A percentile compares a stretch with the other conserved stretches of the same genome.
Conservation (phyloP, 2,113 vertebrate species). For the Dolichallabes microphthalmus region DNA sequence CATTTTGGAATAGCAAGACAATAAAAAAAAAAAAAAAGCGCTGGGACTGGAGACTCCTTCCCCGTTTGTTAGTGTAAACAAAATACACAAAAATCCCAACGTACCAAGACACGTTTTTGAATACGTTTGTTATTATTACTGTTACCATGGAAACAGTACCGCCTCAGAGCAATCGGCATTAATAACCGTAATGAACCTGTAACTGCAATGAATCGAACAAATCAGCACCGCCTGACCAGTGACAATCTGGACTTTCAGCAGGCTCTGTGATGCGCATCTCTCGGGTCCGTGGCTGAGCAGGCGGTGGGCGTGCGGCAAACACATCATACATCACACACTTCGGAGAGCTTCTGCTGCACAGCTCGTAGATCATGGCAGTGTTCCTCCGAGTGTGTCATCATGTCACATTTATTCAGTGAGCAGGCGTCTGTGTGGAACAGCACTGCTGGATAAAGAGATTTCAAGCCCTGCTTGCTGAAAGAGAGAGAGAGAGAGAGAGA, state of each 20-base stretch:
- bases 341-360: conserved; percentile 6
- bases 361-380: conserved; percentile 24
- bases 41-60: too few species aligned
- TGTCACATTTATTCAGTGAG: conserved; percentile 32
- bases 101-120: too few species aligned
- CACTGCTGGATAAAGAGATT: conserved; percentile 24
- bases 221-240: background rate
- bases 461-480: background rate
- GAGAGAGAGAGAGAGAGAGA: background rate
- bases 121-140: background rate
- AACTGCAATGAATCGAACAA: background rate
- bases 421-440: conserved; percentile 12
- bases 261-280: background rate
- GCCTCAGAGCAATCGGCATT: background rate
- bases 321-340: background rate
- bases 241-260: background rate
- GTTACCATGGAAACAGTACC: background rate
- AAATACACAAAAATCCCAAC: too few species aligned
- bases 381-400: conserved; percentile 3
- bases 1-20: background rate
- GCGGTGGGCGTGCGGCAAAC: background rate
- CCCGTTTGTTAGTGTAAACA: too few species aligned
- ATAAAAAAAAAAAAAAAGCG: background rate
- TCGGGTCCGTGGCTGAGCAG: background rate
- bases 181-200: background rate